A percentile compares a stretch with the other conserved stretches of the same genome.
phyloP scores from a whole-genome alignment of 2,113 vertebrate genomes.

The Coreoperca whiteheadi region DNA sequence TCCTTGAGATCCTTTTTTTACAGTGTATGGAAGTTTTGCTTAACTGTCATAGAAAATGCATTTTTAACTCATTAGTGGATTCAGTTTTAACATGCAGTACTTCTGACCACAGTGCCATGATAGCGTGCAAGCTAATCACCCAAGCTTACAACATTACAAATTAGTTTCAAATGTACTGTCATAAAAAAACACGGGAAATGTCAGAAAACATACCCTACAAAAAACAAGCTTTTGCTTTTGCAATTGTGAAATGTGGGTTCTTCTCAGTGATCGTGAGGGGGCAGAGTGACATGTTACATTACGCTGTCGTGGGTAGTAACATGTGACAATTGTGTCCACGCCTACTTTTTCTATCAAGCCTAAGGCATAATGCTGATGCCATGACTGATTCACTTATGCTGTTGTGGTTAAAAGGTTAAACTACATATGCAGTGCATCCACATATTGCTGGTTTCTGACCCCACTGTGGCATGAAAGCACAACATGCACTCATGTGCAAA shows the following conservation, averaged over 20 bases:
- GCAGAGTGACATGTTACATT: constrained; percentile 7
- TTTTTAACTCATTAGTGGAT: not conserved
- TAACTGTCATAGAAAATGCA: not conserved
- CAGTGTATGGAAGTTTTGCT: not conserved
- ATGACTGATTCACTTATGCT: constrained; percentile 29
- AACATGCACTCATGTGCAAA: not conserved
- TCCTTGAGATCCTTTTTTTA: not conserved
- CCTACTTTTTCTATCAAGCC: constrained; percentile 20
- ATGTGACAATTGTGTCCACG: constrained; percentile 24
- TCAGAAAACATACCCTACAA: not conserved
- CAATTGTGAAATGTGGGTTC: not conserved
- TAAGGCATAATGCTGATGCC: constrained; percentile 17
- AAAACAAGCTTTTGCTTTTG: not conserved
- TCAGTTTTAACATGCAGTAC: not conserved
- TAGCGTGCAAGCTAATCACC: constrained; percentile 3
- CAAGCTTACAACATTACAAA: not conserved
- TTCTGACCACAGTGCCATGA: not conserved
- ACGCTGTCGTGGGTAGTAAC: constrained; percentile 1
- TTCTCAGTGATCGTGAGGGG: not conserved
- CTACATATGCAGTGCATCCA: constrained; percentile 4
- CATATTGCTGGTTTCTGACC: constrained; percentile 44
- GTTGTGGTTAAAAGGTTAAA: constrained; percentile 58
- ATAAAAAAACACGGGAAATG: too few relatives aligned
- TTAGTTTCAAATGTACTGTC: not conserved
- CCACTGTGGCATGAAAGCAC: constrained; percentile 30